Base-by-base conservation (phyloP, 1,140 invertebrate species). In the Drosophila pectinifera region DNA sequence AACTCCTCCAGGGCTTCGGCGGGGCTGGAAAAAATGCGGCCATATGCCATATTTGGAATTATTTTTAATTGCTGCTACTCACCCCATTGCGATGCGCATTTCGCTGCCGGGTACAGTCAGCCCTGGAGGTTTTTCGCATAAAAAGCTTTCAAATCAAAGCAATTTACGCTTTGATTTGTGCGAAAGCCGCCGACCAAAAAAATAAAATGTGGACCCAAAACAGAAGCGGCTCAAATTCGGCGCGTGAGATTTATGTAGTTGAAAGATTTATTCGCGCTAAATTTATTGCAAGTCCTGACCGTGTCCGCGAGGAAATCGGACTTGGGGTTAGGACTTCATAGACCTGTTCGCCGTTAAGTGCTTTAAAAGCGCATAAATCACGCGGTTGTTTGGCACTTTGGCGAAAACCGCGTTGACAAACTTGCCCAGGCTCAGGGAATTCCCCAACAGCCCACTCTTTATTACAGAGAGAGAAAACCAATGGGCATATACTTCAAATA, bases 361-460 rank as follows among this genome's bases (percentile, higher is more conserved):
- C 83, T 88, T 88, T 88, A 88, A 88, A 88, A 88, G 83, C 84
- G 83, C 83, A 88, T 88, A 88, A 88, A 88, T 89, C 84, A 88
- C 83, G 83, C 83, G 83, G 83, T 89, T 88, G 85, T 75, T 83
- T 74, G 70, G 70, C 72, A 65, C 63, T 81, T 69, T 73, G 58
- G 39, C 73, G 55, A 73, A 78, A 39, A 70, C 72, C 84, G 58
- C 76, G 84, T 88, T 88, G 83, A 88, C 83, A 86, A 88, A 73
- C 59, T 83, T 82, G 78, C 81, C 68, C 64, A 42, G 57, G 20
- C 34, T 16, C 24, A 36, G 5, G 13, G 14, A 16, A 38, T 34
- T 34, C 54, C 62, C 22, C 57, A 64, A 65, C 24, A 51, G 6
- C n/a, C 26, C 36, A 43, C 20, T 31, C 16, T 14, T 39, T 62